Evolutionary conservation across 64 coral and sea anemone genomes (phyloP).

Genomic region (Pocillopora damicornis): DNA sequence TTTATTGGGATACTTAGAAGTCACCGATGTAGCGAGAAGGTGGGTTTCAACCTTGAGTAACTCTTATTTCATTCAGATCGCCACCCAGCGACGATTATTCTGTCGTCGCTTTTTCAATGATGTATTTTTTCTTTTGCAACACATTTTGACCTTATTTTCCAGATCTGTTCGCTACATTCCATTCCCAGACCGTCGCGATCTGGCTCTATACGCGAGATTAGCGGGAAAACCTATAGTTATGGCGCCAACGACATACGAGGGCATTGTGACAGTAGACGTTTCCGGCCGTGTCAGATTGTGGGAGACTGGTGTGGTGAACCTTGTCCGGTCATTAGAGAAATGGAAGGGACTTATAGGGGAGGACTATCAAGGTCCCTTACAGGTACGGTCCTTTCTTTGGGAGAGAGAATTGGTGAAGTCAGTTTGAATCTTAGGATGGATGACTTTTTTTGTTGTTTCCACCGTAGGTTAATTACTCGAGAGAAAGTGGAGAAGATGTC

Average conservation of each 20-base stretch:
- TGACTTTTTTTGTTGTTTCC: neutral
- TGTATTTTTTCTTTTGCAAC: neutral
- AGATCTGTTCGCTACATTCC: slow-evolving; percentile 64
- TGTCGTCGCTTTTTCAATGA: neutral
- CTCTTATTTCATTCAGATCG: neutral
- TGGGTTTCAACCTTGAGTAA: neutral
- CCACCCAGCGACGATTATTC: no score
- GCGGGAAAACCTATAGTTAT: slow-evolving; percentile 60
- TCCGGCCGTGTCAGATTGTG: slow-evolving; percentile 75
- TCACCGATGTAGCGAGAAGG: slow-evolving; percentile 65
- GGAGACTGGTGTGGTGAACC: slow-evolving; percentile 84
- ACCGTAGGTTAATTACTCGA: slow-evolving; percentile 74
- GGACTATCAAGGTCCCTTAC: slow-evolving; percentile 66
- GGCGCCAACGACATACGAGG: slow-evolving; percentile 67
- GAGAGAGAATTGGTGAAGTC: neutral
- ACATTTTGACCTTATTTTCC: neutral
- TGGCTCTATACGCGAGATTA: slow-evolving; percentile 57
- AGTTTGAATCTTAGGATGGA: neutral
- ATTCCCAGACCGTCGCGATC: slow-evolving; percentile 53
- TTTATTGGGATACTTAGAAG: slow-evolving; percentile 66
- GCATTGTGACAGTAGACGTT: slow-evolving; percentile 79
- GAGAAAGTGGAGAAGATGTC: slow-evolving; percentile 81
- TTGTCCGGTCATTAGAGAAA: slow-evolving; percentile 78
- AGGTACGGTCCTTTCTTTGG: slow-evolving; percentile 46
- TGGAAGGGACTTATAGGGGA: slow-evolving; percentile 91